phyloP scores from a whole-genome alignment of 2,113 vertebrate genomes.

The Oncorhynchus masou region DNA sequence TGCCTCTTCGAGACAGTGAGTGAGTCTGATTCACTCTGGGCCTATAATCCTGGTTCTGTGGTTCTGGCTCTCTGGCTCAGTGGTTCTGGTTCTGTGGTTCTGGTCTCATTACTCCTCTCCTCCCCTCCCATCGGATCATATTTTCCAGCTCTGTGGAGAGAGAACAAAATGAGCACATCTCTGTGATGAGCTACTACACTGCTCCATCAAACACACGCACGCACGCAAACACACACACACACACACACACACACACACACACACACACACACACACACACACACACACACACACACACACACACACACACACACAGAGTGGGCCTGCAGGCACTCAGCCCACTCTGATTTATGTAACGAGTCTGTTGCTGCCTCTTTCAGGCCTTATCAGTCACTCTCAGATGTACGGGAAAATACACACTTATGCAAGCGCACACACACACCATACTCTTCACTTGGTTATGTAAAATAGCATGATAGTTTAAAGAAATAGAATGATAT shows the following conservation, averaged over 20 bases:
- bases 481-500: too few relatives aligned
- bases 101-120: slow-evolving; percentile 11
- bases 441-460: not conserved
- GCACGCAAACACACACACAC: not conserved
- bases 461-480: too few relatives aligned
- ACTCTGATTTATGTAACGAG: slow-evolving; percentile 51
- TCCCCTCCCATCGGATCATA: not conserved
- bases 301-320: not conserved
- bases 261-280: not conserved
- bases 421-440: slow-evolving; percentile 1
- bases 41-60: not conserved
- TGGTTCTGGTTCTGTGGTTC: slow-evolving; percentile 2
- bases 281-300: slow-evolving; percentile 6
- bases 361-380: slow-evolving; percentile 15
- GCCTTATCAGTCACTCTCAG: slow-evolving; percentile 55
- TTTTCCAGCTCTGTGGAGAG: slow-evolving; percentile 20
- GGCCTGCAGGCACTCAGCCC: slow-evolving; percentile 1
- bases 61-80: not conserved
- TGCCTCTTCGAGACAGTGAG: too few relatives aligned
- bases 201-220: too few relatives aligned
- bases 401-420: slow-evolving; percentile 27
- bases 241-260: not conserved
- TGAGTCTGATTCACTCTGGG: not conserved
- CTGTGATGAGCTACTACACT: not conserved
- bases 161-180: slow-evolving; percentile 9